These are phyloP conservation scores for Beroe forskalii DNA, from an alignment of 37 sponge, comb jelly and placozoan species.

Conservation along the genomic window DNA sequence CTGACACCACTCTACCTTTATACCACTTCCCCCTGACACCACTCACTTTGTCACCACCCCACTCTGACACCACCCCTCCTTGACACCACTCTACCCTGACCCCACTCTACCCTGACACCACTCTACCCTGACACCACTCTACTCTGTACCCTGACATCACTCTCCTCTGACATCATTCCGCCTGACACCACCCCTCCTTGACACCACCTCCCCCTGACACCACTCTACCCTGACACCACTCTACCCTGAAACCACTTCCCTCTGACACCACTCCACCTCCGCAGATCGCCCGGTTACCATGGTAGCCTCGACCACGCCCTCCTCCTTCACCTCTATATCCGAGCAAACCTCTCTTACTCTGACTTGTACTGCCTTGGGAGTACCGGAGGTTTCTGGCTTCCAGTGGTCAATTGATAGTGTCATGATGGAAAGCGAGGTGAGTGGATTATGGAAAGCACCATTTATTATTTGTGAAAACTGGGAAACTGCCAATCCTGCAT, in stretches of 20 bases:
- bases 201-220: neutral
- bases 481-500: no score
- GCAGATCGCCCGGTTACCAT: slow-evolving; percentile 33
- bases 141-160: neutral
- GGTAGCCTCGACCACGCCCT: neutral
- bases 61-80: neutral
- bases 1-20: neutral
- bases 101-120: neutral
- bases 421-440: neutral
- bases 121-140: neutral
- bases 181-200: neutral
- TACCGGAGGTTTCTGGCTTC: slow-evolving; percentile 18
- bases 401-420: neutral
- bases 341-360: slow-evolving; percentile 29
- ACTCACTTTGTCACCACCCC: neutral
- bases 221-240: neutral
- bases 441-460: no score
- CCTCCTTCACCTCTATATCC: neutral
- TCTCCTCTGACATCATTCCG: neutral
- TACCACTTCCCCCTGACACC: neutral
- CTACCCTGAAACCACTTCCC: neutral
- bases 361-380: slow-evolving; percentile 13
- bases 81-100: neutral
- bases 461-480: no score
- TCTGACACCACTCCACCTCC: neutral